Conservation (phyloP, 2,113 vertebrate genomes). For the Tretioscincus oriximinensis region DNA sequence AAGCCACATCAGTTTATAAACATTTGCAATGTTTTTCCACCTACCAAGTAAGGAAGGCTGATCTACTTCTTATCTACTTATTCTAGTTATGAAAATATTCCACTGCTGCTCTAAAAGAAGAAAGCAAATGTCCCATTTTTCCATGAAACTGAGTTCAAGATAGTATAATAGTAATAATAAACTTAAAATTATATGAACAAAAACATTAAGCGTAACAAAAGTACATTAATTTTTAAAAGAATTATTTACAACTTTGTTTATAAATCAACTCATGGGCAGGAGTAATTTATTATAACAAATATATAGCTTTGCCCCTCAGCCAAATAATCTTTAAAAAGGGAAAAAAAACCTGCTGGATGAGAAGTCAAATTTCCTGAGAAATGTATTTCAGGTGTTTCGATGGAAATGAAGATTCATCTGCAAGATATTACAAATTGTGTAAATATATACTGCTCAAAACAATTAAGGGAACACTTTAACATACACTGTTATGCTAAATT, state of each 20-base stretch:
- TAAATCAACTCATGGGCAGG: neutral
- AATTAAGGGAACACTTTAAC: no score
- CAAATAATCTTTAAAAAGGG: no score
- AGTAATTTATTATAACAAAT: neutral
- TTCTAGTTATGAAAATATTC: no score
- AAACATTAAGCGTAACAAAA: neutral
- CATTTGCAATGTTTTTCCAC: no score
- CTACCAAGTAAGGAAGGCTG: no score
- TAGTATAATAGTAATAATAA: neutral
- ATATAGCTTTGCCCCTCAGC: neutral
- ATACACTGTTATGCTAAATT: no score
- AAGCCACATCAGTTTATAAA: no score
- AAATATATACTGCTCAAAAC: no score
- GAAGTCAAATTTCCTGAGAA: neutral
- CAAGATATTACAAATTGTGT: neutral
- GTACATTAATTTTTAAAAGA: neutral
- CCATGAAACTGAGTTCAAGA: neutral
- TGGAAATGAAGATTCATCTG: neutral
- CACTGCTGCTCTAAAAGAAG: no score
- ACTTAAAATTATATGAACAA: neutral
- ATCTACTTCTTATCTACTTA: no score
- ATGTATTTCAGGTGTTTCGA: neutral
- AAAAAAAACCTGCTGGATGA: no score
- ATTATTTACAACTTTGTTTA: neutral
- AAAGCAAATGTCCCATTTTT: no score